A percentile compares a stretch with the other conserved stretches of the same genome.
Evolutionary conservation across 2,797 vertebrate species (phyloP).

Genomic region (Esox masquinongy): DNA sequence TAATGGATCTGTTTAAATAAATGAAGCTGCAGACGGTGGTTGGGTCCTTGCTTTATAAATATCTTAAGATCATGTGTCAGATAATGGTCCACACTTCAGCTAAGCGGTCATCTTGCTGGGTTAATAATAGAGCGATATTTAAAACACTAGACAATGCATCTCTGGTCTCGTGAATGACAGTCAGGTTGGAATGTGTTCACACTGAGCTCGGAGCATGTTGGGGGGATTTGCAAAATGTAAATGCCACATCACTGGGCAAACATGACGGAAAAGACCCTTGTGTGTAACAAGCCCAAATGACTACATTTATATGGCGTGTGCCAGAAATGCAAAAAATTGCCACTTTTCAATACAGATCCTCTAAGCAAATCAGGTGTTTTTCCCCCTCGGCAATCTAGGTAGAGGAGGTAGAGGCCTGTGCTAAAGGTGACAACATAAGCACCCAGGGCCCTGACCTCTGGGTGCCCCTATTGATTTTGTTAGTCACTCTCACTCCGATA

Average conservation of each 20-base stretch:
- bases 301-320: background rate
- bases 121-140: conserved; percentile 64
- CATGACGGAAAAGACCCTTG: background rate
- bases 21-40: conserved; percentile 53
- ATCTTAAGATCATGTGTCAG: conserved; percentile 71
- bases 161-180: background rate
- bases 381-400: no score
- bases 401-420: no score
- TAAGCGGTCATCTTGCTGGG: conserved; percentile 55
- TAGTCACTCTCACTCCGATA: no score
- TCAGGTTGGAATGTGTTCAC: conserved; percentile 14
- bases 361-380: no score
- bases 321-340: background rate
- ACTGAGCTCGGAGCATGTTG: background rate
- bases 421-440: no score
- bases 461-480: no score
- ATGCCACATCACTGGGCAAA: background rate
- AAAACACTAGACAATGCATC: conserved; percentile 45
- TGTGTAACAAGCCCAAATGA: background rate
- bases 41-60: conserved; percentile 76
- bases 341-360: background rate
- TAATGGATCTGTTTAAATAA: conserved; percentile 78
- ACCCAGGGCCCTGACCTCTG: no score
- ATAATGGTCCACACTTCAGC: conserved; percentile 69
- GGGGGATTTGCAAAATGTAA: background rate